Evolutionary conservation across 2,888 invertebrate species (phyloP).

Genomic region (Zygothrica quintamaculata): DNA sequence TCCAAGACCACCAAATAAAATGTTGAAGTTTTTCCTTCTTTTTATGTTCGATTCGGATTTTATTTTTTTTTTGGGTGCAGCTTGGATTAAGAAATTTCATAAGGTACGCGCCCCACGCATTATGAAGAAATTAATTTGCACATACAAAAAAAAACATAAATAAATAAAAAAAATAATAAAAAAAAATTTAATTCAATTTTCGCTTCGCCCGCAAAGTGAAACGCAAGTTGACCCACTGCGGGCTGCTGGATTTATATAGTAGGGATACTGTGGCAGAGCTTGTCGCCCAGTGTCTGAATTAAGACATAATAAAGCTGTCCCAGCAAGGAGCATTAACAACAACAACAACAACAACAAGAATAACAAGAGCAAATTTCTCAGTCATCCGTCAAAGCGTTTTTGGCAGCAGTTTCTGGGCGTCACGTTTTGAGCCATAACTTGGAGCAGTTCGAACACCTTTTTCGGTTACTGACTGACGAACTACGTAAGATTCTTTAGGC

Average conservation of each 20-base stretch:
- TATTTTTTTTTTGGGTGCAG: slow-evolving; percentile 43
- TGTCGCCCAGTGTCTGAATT: slow-evolving; percentile 72
- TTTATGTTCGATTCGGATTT: neutral
- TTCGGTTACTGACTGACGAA: slow-evolving; percentile 31
- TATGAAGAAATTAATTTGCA: slow-evolving; percentile 73
- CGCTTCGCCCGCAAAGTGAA: slow-evolving; percentile 50
- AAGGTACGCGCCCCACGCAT: slow-evolving; percentile 74
- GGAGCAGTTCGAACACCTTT: slow-evolving; percentile 51
- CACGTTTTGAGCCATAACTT: slow-evolving; percentile 46
- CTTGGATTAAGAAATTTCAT: slow-evolving; percentile 73
- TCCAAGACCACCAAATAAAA: slow-evolving; percentile 69
- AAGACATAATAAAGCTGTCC: slow-evolving; percentile 81
- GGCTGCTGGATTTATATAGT: neutral
- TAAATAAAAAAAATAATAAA: neutral
- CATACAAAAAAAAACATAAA: slow-evolving; percentile 20
- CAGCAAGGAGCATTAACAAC: slow-evolving; percentile 1
- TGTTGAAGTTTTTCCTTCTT: slow-evolving; percentile 30
- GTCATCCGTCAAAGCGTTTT: slow-evolving; percentile 71
- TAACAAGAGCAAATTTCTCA: slow-evolving; percentile 22
- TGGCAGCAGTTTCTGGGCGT: slow-evolving; percentile 42
- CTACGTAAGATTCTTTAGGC: slow-evolving; percentile 29
- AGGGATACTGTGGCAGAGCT: slow-evolving; percentile 58
- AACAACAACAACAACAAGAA: too few relatives aligned
- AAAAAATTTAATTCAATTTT: slow-evolving; percentile 74
- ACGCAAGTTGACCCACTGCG: slow-evolving; percentile 75